A percentile compares a stretch with the other conserved stretches of the same genome.
These are phyloP conservation scores for Leptopterna dolabrata DNA, from an alignment of 2,888 invertebrate species.

Conservation along the genomic window DNA sequence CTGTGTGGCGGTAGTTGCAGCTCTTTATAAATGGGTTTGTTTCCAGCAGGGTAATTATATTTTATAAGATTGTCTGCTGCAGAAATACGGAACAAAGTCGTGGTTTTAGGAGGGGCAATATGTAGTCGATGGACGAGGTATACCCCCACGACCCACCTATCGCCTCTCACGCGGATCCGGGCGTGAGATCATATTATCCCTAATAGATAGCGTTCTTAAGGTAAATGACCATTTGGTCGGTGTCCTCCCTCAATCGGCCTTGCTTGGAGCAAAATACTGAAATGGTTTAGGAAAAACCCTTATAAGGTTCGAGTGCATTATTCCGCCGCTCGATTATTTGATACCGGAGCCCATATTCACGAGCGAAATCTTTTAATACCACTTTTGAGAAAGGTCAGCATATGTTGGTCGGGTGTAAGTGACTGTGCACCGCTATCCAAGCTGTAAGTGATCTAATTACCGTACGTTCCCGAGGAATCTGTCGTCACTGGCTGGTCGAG, in stretches of 20 bases:
- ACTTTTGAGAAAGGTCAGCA: slow-evolving; percentile 7
- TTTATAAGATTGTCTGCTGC: too few species aligned
- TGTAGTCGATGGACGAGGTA: too few species aligned
- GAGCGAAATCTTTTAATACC: background rate
- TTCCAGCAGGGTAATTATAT: too few species aligned
- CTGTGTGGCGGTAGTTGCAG: too few species aligned
- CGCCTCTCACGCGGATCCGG: background rate
- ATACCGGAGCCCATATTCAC: background rate
- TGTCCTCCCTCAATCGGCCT: background rate
- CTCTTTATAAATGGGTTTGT: too few species aligned
- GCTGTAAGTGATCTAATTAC: too few species aligned
- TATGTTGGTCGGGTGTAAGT: slow-evolving; percentile 8
- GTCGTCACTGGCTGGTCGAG: too few species aligned
- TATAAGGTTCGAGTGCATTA: slow-evolving; percentile 22
- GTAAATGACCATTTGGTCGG: background rate
- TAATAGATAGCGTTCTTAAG: slow-evolving; percentile 12
- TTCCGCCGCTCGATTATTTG: background rate
- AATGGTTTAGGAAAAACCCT: background rate
- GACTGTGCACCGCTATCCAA: background rate
- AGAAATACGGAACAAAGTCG: too few species aligned
- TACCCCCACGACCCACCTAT: background rate
- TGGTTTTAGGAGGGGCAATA: too few species aligned
- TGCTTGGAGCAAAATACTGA: slow-evolving; percentile 14
- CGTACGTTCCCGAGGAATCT: too few species aligned
- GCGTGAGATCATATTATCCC: slow-evolving; percentile 20